Conservation (phyloP, 1,140 invertebrate species). For the Ectropis grisescens region DNA sequence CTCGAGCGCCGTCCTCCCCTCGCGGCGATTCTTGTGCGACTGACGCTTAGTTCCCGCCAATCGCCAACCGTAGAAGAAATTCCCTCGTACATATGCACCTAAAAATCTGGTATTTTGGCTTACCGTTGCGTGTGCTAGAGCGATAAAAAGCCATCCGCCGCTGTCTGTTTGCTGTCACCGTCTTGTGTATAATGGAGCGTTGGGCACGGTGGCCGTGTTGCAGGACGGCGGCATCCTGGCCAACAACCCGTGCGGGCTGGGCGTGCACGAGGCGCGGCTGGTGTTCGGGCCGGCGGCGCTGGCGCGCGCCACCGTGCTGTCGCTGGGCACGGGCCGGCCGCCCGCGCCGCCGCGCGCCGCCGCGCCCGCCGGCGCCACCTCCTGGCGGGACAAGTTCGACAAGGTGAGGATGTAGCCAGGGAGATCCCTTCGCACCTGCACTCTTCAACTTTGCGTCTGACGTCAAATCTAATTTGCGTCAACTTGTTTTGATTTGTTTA, state of each 20-base stretch:
- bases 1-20: no score
- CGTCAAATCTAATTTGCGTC: no score
- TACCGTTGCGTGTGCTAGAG: no score
- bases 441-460: no score
- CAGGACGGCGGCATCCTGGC: constrained; percentile 89
- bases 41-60: neutral
- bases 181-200: no score
- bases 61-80: neutral
- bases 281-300: constrained; percentile 85
- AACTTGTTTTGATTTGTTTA: no score
- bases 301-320: constrained; percentile 71
- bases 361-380: constrained; percentile 66
- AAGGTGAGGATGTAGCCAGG: no score
- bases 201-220: neutral
- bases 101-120: neutral
- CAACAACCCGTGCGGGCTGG: constrained; percentile 93
- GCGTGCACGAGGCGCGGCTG: constrained; percentile 89
- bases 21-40: no score
- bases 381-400: constrained; percentile 85
- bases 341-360: constrained; percentile 40
- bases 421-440: no score
- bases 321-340: constrained; percentile 83
- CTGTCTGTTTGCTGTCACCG: no score
- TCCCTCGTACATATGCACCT: no score
- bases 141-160: no score